Conservation (phyloP, 2,797 vertebrate species). For the Champsocephalus esox region DNA sequence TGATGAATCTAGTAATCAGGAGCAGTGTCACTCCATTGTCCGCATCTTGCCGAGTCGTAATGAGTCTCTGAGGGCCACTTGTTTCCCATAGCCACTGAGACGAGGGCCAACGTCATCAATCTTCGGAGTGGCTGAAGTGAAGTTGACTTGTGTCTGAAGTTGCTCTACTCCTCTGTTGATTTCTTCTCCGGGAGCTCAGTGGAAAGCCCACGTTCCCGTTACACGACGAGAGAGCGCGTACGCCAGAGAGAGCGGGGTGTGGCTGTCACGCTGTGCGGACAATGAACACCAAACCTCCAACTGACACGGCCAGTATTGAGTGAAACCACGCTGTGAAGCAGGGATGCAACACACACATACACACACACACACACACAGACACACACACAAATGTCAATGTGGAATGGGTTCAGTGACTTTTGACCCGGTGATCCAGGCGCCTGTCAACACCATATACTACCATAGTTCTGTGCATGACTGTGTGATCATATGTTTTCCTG, state of each 20-base stretch:
- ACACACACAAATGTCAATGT: conserved; percentile 30
- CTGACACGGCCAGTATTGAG: conserved; percentile 51
- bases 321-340: conserved; percentile 38
- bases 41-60: conserved; percentile 70
- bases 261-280: conserved; percentile 52
- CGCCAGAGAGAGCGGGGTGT: conserved; percentile 7
- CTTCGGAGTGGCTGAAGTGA: conserved; percentile 63
- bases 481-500: conserved; percentile 76
- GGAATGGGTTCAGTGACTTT: conserved; percentile 74
- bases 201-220: conserved; percentile 33
- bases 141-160: conserved; percentile 64
- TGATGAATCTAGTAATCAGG: conserved; percentile 71
- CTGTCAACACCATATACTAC: conserved; percentile 61
- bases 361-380: conserved; percentile 12
- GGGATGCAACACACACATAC: conserved; percentile 33
- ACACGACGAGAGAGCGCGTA: conserved; percentile 20
- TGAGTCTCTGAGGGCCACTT: conserved; percentile 76
- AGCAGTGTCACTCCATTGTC: conserved; percentile 61
- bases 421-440: conserved; percentile 60
- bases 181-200: conserved; percentile 44
- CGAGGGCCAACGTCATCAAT: conserved; percentile 67
- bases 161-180: conserved; percentile 54
- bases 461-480: conserved; percentile 65
- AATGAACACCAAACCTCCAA: conserved; percentile 61
- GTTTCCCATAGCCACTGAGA: conserved; percentile 72